Conservation (phyloP, 2,113 vertebrate genomes). For the Trogon melanurus region DNA sequence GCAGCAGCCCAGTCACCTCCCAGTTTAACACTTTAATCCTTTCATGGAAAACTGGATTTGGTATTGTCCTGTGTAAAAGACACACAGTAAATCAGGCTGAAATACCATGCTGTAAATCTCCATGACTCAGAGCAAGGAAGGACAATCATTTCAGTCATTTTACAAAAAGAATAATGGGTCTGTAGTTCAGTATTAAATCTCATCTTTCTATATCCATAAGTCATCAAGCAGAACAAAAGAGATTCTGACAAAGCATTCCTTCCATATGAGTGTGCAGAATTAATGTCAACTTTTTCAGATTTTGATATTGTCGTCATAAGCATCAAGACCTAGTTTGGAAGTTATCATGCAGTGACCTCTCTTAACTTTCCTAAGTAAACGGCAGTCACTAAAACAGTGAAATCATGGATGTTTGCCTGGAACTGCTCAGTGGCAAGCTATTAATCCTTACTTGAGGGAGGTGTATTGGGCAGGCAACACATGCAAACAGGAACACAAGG, state of each 20-base stretch:
- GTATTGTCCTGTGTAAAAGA: background rate
- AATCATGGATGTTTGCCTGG: background rate
- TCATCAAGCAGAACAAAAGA: constrained; percentile 44
- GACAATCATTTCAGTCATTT: constrained; percentile 16
- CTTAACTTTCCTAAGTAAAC: background rate
- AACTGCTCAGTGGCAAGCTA: background rate
- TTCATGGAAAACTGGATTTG: constrained; percentile 12
- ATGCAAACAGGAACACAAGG: background rate
- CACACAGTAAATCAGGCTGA: background rate
- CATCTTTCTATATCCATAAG: constrained; percentile 11
- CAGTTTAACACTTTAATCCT: background rate
- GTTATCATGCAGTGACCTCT: background rate
- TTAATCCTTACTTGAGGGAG: background rate
- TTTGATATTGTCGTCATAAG: background rate
- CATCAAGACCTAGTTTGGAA: background rate
- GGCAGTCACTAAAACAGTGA: background rate
- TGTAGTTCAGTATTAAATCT: constrained; percentile 10
- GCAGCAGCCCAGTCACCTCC: background rate
- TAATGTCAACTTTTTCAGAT: background rate
- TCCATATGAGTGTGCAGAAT: background rate
- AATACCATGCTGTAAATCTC: background rate
- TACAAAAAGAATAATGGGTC: background rate
- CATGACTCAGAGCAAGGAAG: background rate
- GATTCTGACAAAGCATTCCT: constrained; percentile 33
- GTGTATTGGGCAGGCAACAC: background rate